Evolutionary conservation across 2,797 vertebrate species (phyloP).

Genomic region (Eulemur mongoz): DNA sequence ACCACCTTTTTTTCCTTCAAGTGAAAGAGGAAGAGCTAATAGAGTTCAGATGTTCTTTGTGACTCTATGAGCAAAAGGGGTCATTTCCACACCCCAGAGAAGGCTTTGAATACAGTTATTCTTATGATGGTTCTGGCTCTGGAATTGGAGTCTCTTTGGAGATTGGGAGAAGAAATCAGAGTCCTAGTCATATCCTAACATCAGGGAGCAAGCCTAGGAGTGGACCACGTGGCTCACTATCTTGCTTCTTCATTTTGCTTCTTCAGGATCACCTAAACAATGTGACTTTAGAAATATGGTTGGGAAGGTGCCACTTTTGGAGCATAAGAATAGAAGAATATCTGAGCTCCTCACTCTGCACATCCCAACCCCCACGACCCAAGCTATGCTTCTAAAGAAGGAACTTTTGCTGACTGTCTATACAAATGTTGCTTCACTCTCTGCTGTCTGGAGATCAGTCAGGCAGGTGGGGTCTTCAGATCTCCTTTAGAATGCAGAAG

Average conservation of each 20-base stretch:
- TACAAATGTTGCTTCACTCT: neutral
- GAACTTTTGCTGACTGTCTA: neutral
- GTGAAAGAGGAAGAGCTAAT: neutral
- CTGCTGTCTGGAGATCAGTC: neutral
- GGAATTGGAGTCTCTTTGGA: neutral
- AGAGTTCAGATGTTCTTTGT: neutral
- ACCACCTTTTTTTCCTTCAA: neutral
- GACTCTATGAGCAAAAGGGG: neutral
- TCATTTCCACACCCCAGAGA: neutral
- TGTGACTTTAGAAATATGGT: neutral
- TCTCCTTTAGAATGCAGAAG: neutral
- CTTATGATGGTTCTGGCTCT: neutral
- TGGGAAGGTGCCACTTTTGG: neutral
- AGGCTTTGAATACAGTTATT: neutral
- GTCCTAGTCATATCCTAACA: neutral
- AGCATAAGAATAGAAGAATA: neutral
- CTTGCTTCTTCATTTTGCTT: neutral
- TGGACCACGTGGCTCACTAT: neutral
- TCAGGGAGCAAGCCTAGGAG: neutral
- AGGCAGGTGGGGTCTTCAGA: neutral
- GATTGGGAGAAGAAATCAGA: neutral
- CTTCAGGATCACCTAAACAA: neutral
- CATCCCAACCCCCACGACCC: neutral
- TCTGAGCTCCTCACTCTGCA: neutral
- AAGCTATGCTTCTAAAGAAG: neutral